Percentiles rank a stretch among this genome's conserved stretches.
phyloP scores from a whole-genome alignment of 2,113 vertebrate genomes.

The Lepus timidus region DNA sequence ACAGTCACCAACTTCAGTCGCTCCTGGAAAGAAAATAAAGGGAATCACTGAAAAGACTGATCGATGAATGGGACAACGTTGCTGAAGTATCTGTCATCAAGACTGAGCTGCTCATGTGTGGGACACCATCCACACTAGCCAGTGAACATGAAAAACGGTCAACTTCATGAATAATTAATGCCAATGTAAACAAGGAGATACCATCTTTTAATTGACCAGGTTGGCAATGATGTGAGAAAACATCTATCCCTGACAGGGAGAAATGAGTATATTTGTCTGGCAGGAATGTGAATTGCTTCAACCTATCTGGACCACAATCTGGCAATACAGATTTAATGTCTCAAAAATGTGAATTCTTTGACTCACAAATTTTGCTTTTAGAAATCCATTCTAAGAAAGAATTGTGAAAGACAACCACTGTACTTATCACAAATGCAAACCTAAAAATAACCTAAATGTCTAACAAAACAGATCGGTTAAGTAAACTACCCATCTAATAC shows the following conservation, averaged over 20 bases:
- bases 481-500: not conserved
- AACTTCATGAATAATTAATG: slow-evolving; percentile 38
- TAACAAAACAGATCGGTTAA: slow-evolving; percentile 31
- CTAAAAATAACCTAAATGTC: slow-evolving; percentile 30
- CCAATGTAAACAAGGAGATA: slow-evolving; percentile 46
- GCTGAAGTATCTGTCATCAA: not conserved
- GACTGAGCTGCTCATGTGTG: not conserved
- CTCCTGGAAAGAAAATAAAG: slow-evolving; percentile 90
- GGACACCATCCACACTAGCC: not conserved
- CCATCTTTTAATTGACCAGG: slow-evolving; percentile 12
- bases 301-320: not conserved
- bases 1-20: slow-evolving; percentile 97
- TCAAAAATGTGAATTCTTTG: slow-evolving; percentile 57
- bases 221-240: not conserved
- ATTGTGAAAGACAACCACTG: slow-evolving; percentile 41
- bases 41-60: slow-evolving; percentile 58
- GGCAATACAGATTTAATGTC: slow-evolving; percentile 38
- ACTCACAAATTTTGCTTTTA: slow-evolving; percentile 43
- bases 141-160: slow-evolving; percentile 46
- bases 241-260: not conserved
- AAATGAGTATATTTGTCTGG: not conserved
- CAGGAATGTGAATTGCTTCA: not conserved
- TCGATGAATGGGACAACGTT: slow-evolving; percentile 14
- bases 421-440: not conserved
- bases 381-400: slow-evolving; percentile 54